phyloP scores from a whole-genome alignment of 35 echinoderm and acorn worm genomes.

The Acanthaster planci region DNA sequence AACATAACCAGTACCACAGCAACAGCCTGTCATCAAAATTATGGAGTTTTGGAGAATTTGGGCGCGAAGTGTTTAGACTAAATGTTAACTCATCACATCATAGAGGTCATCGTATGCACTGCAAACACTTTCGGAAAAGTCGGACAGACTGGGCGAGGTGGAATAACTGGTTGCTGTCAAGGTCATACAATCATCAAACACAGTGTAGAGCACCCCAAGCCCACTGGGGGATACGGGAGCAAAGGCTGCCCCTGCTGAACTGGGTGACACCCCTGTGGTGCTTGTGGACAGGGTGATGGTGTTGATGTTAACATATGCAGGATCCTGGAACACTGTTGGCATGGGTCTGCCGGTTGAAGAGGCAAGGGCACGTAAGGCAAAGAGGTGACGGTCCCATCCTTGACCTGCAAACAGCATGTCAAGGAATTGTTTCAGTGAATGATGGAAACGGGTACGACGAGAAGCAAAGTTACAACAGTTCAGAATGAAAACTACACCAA shows the following conservation, averaged over 20 bases:
- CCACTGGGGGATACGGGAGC: slow-evolving; percentile 66
- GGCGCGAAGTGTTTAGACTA: too few species aligned
- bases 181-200: slow-evolving; percentile 34
- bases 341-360: slow-evolving; percentile 31
- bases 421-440: neutral
- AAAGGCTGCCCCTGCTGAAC: slow-evolving; percentile 51
- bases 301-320: slow-evolving; percentile 62
- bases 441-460: too few species aligned
- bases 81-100: slow-evolving; percentile 62
- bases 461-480: too few species aligned
- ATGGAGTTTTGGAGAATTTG: too few species aligned
- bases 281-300: slow-evolving; percentile 84
- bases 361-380: slow-evolving; percentile 74
- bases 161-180: slow-evolving; percentile 64
- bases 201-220: slow-evolving; percentile 61
- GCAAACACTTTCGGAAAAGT: slow-evolving; percentile 61
- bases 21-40: too few species aligned
- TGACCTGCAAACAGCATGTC: slow-evolving; percentile 59
- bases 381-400: slow-evolving; percentile 95
- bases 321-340: slow-evolving; percentile 65
- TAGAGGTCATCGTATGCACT: slow-evolving; percentile 68
- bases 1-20: too few species aligned
- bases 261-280: slow-evolving; percentile 44
- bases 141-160: slow-evolving; percentile 39
- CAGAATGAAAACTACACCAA: too few species aligned